Evolutionary conservation across 1,140 invertebrate species (phyloP).

Genomic region (Drosophila miranda): DNA sequence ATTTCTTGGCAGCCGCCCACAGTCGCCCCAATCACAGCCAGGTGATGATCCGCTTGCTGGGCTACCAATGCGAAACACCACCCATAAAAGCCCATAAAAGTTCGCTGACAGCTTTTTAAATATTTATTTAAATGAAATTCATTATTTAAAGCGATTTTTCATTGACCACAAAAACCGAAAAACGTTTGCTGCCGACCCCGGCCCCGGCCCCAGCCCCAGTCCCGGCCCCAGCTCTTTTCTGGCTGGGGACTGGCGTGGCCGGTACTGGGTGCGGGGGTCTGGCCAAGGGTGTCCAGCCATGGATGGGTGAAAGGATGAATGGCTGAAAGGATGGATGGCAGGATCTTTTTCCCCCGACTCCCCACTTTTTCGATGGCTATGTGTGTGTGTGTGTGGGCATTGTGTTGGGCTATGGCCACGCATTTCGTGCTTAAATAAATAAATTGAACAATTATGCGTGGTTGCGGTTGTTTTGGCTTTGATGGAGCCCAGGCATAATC

Average conservation of each 20-base stretch:
- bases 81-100: slow-evolving; percentile 46
- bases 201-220: slow-evolving; percentile 1
- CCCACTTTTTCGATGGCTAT: slow-evolving; percentile 1
- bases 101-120: slow-evolving; percentile 75
- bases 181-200: slow-evolving; percentile 55
- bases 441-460: slow-evolving; percentile 80
- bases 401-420: slow-evolving; percentile 34
- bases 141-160: slow-evolving; percentile 78
- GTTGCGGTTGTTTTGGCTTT: slow-evolving; percentile 80
- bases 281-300: slow-evolving; percentile 10
- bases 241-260: too few relatives aligned
- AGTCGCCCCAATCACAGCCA: slow-evolving; percentile 21
- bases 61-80: too few relatives aligned
- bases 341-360: not conserved
- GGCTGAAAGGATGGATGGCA: slow-evolving; percentile 11
- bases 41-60: slow-evolving; percentile 18
- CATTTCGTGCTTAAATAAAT: slow-evolving; percentile 79
- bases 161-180: slow-evolving; percentile 78
- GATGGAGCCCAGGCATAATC: slow-evolving; percentile 73
- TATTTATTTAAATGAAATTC: slow-evolving; percentile 76
- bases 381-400: slow-evolving; percentile 14
- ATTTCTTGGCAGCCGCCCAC: too few relatives aligned
- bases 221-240: not conserved
- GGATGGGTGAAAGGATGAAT: slow-evolving; percentile 11
- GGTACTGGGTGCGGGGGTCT: slow-evolving; percentile 2